Percentiles rank a stretch among this genome's conserved stretches.
phyloP scores from a whole-genome alignment of 2,113 vertebrate species.

The Lophura nycthemera region DNA sequence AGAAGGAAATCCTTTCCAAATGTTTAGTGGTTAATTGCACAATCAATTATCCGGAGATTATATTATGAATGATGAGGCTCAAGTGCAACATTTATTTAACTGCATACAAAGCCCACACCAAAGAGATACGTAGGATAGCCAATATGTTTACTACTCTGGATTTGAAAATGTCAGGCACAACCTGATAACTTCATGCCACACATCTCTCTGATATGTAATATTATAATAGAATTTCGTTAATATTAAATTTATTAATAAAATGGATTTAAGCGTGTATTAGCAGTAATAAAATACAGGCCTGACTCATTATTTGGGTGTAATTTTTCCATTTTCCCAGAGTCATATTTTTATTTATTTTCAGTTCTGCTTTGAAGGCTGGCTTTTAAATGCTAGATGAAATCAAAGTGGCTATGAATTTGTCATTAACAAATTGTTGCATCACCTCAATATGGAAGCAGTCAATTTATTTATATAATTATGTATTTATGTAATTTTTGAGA shows the following conservation, averaged over 20 bases:
- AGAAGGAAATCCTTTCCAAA: background rate
- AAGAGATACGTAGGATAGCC: background rate
- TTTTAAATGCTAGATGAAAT: constrained; percentile 4
- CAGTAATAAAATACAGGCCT: background rate
- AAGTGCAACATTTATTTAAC: constrained; percentile 24
- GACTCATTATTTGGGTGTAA: background rate
- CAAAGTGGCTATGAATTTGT: background rate
- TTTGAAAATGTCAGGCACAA: constrained; percentile 9
- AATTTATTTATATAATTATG: background rate
- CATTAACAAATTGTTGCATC: background rate
- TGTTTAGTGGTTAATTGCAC: background rate
- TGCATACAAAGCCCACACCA: background rate
- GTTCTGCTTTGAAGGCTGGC: constrained; percentile 2
- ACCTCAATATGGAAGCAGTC: background rate
- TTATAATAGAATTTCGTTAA: constrained; percentile 10
- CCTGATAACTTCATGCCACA: background rate
- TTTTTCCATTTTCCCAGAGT: background rate
- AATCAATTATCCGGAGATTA: background rate
- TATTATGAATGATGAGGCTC: background rate
- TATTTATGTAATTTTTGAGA: background rate
- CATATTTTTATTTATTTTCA: background rate
- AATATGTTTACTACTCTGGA: background rate
- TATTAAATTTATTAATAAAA: constrained; percentile 18
- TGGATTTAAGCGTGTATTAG: constrained; percentile 10
- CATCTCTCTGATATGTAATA: background rate